phyloP scores from a whole-genome alignment of 2,113 vertebrate species.

The Thamnaconus septentrionalis region DNA sequence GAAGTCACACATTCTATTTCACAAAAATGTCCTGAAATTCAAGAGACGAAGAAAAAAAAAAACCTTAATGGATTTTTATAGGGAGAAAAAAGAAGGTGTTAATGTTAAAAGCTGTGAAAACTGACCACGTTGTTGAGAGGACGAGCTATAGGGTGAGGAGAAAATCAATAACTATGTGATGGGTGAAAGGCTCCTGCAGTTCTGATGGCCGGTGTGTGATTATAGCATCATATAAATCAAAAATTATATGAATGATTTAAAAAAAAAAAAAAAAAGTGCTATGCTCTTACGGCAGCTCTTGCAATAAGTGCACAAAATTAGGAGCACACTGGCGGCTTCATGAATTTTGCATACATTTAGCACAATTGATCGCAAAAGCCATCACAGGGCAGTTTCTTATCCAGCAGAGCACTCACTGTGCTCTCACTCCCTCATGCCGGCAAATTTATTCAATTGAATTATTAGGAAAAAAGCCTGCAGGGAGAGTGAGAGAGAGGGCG shows the following conservation, averaged over 20 bases:
- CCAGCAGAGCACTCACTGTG: conserved; percentile 11
- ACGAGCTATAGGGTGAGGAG: background rate
- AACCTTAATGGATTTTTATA: too few species aligned
- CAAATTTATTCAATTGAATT: conserved; percentile 9
- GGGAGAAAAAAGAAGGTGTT: too few species aligned
- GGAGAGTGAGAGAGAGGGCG: background rate
- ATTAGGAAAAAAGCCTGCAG: conserved; percentile 10
- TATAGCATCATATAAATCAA: background rate
- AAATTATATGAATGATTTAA: conserved; percentile 14
- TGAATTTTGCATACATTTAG: conserved; percentile 24
- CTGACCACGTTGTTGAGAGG: background rate
- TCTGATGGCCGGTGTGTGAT: too few species aligned
- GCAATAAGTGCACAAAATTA: background rate
- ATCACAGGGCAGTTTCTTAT: conserved; percentile 15
- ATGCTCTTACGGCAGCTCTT: background rate
- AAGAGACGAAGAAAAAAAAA: too few species aligned
- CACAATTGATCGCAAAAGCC: conserved; percentile 21
- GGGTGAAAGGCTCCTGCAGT: background rate
- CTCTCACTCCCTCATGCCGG: background rate
- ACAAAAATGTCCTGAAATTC: too few species aligned
- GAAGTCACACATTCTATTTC: too few species aligned
- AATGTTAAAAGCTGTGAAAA: background rate
- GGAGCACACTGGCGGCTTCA: conserved; percentile 10
- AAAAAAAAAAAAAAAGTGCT: background rate
- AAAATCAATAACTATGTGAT: background rate